A percentile compares a stretch with the other conserved stretches of the same genome.
These are phyloP conservation scores for Caerostris darwini DNA, from an alignment of 1,140 invertebrate species.

Conservation along the genomic window DNA sequence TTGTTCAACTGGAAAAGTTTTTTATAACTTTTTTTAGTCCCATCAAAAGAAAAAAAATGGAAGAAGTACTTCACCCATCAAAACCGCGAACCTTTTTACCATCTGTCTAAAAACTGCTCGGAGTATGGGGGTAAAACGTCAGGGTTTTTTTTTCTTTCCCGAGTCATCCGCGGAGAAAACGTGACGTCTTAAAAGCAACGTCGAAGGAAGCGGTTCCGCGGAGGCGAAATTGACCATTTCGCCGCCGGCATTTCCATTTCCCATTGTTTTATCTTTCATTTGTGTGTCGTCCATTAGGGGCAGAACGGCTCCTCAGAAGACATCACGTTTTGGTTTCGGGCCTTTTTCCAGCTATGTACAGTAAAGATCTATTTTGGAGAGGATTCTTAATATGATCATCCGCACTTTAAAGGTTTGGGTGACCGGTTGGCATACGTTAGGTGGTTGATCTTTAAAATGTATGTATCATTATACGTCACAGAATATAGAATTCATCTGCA, in stretches of 20 bases:
- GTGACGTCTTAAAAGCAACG: conserved; percentile 50
- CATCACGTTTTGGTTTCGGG: neutral
- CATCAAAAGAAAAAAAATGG: neutral
- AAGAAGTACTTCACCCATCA: neutral
- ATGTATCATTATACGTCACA: too few species aligned
- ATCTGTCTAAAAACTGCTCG: neutral
- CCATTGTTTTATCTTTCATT: conserved; percentile 52
- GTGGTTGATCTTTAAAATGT: neutral
- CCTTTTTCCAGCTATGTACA: neutral
- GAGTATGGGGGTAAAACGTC: neutral
- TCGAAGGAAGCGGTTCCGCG: neutral
- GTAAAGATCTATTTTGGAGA: conserved; percentile 1
- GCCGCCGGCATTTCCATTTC: conserved; percentile 38
- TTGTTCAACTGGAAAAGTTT: too few species aligned
- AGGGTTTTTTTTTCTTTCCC: neutral
- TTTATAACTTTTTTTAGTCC: too few species aligned
- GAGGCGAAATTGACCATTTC: conserved; percentile 41
- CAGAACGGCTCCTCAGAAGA: neutral
- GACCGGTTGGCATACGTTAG: neutral
- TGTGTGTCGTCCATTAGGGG: conserved; percentile 9
- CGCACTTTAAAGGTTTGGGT: neutral
- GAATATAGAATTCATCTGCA: too few species aligned
- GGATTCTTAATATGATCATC: neutral
- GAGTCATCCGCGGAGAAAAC: neutral
- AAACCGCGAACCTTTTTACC: neutral